A percentile compares a stretch with the other conserved stretches of the same genome.
phyloP scores from a whole-genome alignment of 2,113 vertebrate species.

The Spheniscus mendiculus region DNA sequence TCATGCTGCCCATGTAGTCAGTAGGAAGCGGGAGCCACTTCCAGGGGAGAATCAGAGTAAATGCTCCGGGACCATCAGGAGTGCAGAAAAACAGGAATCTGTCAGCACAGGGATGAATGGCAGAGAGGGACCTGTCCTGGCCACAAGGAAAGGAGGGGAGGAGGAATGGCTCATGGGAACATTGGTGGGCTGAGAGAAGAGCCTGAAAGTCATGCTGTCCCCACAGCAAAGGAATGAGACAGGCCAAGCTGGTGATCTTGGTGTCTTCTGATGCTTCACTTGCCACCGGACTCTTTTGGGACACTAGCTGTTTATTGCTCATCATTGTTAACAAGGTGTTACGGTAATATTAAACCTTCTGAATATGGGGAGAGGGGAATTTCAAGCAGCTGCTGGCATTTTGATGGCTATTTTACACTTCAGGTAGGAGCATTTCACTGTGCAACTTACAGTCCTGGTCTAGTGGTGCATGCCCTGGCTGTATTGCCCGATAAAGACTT shows the following conservation, averaged over 20 bases:
- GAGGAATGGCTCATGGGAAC: background rate
- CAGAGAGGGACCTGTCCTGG: background rate
- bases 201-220: background rate
- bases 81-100: background rate
- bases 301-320: background rate
- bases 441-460: background rate
- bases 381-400: background rate
- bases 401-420: background rate
- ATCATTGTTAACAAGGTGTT: background rate
- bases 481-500: background rate
- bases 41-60: background rate
- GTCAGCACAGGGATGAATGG: background rate
- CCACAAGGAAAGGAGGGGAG: background rate
- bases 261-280: background rate
- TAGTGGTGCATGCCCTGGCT: background rate
- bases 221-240: background rate
- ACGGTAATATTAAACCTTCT: background rate
- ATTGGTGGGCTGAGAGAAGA: background rate
- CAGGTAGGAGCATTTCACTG: background rate
- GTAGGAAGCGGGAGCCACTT: background rate
- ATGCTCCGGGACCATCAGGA: background rate
- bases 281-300: background rate
- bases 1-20: background rate
- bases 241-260: background rate
- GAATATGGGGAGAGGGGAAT: background rate